phyloP scores from a whole-genome alignment of 2,888 invertebrate species.

The Adelognathus sp. region DNA sequence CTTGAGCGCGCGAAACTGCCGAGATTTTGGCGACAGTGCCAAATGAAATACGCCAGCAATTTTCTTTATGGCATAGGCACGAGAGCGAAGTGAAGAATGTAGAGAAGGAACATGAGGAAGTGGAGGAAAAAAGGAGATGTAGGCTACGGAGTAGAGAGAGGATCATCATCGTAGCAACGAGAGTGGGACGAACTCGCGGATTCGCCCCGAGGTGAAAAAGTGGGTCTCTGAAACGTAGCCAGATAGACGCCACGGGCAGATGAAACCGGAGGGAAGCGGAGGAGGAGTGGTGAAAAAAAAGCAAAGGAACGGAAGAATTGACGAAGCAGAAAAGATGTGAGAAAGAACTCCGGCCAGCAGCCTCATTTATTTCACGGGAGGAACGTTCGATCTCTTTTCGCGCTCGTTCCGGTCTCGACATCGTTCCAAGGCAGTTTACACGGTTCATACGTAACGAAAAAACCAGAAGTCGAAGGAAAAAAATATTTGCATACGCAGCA shows the following conservation, averaged over 20 bases:
- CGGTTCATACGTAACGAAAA: background rate
- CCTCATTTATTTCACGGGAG: constrained; percentile 50
- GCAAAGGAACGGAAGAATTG: constrained; percentile 32
- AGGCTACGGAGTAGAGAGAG: constrained; percentile 33
- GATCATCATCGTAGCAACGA: constrained; percentile 67
- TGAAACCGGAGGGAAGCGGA: constrained; percentile 3
- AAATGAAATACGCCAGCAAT: constrained; percentile 59
- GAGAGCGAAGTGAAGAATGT: constrained; percentile 24
- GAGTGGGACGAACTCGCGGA: constrained; percentile 69
- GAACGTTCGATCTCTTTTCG: constrained; percentile 18
- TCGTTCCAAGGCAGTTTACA: background rate
- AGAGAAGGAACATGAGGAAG: constrained; percentile 44
- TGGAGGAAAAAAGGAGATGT: constrained; percentile 20
- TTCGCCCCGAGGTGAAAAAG: constrained; percentile 55
- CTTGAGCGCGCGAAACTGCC: background rate
- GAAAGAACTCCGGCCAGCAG: background rate
- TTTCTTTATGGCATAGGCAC: constrained; percentile 43
- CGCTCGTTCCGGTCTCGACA: constrained; percentile 1
- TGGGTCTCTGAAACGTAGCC: constrained; percentile 60
- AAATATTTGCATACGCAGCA: too few species aligned
- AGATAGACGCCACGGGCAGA: constrained; percentile 56
- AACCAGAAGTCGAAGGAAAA: background rate
- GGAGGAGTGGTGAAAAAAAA: constrained; percentile 4
- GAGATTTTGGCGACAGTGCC: constrained; percentile 54
- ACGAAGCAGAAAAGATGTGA: constrained; percentile 20